Conservation (phyloP, 2,888 invertebrate genomes). For the Homarus gammarus region DNA sequence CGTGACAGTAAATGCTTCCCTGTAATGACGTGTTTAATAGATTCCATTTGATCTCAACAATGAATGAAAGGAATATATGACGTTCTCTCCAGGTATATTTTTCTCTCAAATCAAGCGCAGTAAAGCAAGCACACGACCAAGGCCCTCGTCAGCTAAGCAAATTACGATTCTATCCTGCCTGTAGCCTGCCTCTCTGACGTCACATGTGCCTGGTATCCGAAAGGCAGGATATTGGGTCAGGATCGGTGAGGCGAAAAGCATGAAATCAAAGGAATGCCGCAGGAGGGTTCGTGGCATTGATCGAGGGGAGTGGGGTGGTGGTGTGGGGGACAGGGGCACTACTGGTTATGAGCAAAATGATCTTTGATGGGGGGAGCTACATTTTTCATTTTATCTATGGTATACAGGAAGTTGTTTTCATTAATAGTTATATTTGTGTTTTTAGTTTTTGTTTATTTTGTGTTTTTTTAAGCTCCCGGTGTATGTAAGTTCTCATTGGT, state of each 20-base stretch:
- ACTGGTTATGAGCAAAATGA: constrained; percentile 24
- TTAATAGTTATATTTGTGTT: neutral
- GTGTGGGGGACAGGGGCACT: neutral
- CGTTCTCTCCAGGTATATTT: neutral
- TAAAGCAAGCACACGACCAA: neutral
- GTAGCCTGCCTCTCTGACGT: neutral
- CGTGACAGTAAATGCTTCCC: neutral
- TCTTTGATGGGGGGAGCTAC: constrained; percentile 33
- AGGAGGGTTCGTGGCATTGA: constrained; percentile 40
- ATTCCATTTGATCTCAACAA: neutral
- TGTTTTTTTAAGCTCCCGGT: neutral
- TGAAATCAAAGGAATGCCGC: constrained; percentile 57
- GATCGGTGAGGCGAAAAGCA: constrained; percentile 49
- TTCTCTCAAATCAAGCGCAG: neutral
- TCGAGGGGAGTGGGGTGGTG: constrained; percentile 28
- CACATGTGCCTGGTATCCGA: constrained; percentile 14
- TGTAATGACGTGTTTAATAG: neutral
- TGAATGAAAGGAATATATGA: neutral
- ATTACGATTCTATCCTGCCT: neutral
- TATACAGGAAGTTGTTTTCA: neutral
- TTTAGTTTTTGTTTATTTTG: neutral
- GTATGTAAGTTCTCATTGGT: no score
- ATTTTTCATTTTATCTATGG: constrained; percentile 47
- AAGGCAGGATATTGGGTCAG: constrained; percentile 39
- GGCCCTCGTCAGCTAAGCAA: constrained; percentile 6